These are phyloP conservation scores for Remorina albescens DNA, from an alignment of 2,797 vertebrate species.

Conservation along the genomic window DNA sequence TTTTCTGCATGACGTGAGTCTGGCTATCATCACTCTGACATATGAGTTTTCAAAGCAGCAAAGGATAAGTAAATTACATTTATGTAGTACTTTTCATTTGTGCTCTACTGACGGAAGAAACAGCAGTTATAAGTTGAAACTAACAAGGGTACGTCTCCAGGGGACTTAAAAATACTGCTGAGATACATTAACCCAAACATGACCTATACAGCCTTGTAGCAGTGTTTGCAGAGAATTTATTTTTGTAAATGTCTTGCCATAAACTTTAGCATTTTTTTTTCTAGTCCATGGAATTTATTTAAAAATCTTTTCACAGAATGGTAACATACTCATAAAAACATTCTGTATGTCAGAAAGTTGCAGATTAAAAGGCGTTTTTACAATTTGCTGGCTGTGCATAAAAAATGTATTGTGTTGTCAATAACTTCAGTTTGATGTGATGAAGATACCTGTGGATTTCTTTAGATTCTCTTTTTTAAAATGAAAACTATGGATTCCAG, in stretches of 20 bases:
- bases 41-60: neutral
- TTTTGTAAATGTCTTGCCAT: neutral
- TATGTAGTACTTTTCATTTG: neutral
- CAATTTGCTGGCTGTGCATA: neutral
- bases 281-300: too few species aligned
- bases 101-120: neutral
- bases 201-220: neutral
- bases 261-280: neutral
- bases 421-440: neutral
- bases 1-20: neutral
- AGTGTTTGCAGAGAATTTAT: neutral
- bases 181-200: neutral
- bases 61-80: neutral
- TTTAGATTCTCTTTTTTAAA: neutral
- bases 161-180: slow-evolving; percentile 1
- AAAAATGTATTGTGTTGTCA: neutral
- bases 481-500: neutral
- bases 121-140: neutral
- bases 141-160: neutral
- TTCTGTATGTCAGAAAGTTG: too few species aligned
- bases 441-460: neutral
- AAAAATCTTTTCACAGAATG: too few species aligned
- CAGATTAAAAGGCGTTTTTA: too few species aligned
- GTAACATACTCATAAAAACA: too few species aligned
- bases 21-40: neutral